Base-by-base conservation (phyloP, 2,113 vertebrate genomes). In the Galemys pyrenaicus region DNA sequence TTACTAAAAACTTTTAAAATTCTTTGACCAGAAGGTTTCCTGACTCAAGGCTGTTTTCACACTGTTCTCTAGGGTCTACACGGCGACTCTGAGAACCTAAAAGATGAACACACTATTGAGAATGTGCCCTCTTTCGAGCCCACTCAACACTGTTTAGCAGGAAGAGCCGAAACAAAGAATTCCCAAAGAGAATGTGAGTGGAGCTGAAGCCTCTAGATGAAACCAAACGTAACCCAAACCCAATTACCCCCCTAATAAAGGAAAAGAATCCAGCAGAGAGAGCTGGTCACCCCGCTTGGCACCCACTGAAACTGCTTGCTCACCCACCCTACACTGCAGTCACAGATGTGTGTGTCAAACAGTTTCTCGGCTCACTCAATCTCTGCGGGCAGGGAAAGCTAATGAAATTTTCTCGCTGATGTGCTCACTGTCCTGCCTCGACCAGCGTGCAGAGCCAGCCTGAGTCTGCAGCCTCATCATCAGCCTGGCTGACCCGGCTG, bases 351-450 rank as follows among this genome's bases (percentile, higher is more conserved):
- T n/a, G 60, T 32, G 15, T 28, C 39, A 64, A 80, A 32, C 15
- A 4, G 30, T 15, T 68, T 85, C 64, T 75, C 37, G 10, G 11
- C 11, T 91, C 70, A 49, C 67, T 94, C 83, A 60, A 30, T 28
- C 88, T 70, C 81, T n/a, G 8, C 22, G 39, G 91, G 75, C 71
- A 91, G 91, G 39, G 49, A 87, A 49, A 87, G 92, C 56, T 73
- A 85, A 87, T 71, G 73, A 85, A 0, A 1, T 87, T 80, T 87
- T 92, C 71, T 74, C 8, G 2, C 19, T 44, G 86, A 77, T 20
- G 64, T 0, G 4, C 39, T 95, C n/a, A 44, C 70, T 80, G 56
- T 80, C 62, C 41, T 30, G 17, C 28, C 5, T 92, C 22, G 30
- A 62, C 82, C 68, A 5, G 30, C 11, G 70, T 94, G 80, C 67